These are phyloP conservation scores for Ostrea edulis DNA, from an alignment of 1,140 invertebrate genomes.

Conservation along the genomic window DNA sequence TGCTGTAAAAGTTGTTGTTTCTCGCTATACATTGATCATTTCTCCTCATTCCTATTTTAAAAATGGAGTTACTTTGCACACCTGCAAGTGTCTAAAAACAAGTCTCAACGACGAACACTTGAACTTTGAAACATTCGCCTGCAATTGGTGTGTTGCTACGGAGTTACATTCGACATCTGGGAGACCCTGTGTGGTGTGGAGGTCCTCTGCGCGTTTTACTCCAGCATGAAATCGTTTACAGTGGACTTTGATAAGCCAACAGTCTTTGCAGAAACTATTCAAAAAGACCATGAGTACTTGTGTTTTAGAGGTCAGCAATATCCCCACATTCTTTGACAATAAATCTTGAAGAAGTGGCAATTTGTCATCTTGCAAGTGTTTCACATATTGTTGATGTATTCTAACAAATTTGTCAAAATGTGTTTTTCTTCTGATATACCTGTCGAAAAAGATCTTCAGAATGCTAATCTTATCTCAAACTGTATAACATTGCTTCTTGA, in stretches of 20 bases:
- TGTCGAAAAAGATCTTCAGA: neutral
- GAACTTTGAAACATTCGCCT: conserved; percentile 51
- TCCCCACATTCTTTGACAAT: conserved; percentile 50
- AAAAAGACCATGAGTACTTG: conserved; percentile 8
- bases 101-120: conserved; percentile 46
- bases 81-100: conserved; percentile 45
- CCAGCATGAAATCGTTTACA: conserved; percentile 18
- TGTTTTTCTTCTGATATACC: conserved; percentile 43
- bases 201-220: neutral
- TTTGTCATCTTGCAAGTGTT: conserved; percentile 51
- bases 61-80: conserved; percentile 33
- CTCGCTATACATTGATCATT: conserved; percentile 19
- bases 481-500: conserved; percentile 3
- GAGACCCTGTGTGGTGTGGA: neutral
- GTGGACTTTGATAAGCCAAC: neutral
- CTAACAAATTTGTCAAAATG: conserved; percentile 48
- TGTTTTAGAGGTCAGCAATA: conserved; percentile 42
- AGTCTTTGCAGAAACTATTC: conserved; percentile 19
- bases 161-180: conserved; percentile 11
- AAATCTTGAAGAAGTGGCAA: conserved; percentile 50
- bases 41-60: neutral
- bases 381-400: conserved; percentile 41
- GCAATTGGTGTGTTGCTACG: conserved; percentile 38
- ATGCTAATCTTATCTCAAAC: conserved; percentile 18
- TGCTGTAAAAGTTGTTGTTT: conserved; percentile 38